Evolutionary conservation across 2,797 vertebrate species (phyloP).

Genomic region (Paguma larvata): DNA sequence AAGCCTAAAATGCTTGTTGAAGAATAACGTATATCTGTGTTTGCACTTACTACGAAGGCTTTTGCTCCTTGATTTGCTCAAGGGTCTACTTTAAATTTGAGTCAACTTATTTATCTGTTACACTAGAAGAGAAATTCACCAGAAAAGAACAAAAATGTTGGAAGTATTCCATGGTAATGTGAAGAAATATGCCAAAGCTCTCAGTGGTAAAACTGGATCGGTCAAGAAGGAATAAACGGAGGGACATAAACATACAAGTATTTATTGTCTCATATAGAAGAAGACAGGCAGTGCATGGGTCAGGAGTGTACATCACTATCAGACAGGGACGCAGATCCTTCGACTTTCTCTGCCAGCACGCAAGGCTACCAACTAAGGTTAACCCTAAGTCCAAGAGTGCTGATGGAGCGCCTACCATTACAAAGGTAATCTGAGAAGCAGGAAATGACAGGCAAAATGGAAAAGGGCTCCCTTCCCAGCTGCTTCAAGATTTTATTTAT

Average conservation of each 20-base stretch:
- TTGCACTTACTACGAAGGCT: neutral
- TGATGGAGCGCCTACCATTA: neutral
- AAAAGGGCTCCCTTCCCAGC: neutral
- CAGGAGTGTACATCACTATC: neutral
- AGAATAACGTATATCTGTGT: neutral
- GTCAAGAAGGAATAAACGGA: neutral
- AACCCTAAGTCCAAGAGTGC: neutral
- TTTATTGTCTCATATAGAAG: neutral
- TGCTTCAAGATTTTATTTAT: neutral
- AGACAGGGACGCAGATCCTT: neutral
- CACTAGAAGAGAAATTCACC: neutral
- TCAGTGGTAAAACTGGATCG: neutral
- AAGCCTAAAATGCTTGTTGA: neutral
- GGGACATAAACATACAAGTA: neutral
- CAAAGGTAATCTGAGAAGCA: neutral
- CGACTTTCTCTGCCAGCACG: neutral
- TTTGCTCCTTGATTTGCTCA: neutral
- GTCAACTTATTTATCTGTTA: neutral
- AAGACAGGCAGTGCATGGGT: neutral
- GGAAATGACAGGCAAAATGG: neutral
- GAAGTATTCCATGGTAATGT: neutral
- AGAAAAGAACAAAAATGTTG: slow-evolving; percentile 6
- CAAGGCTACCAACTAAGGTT: neutral
- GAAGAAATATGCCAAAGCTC: neutral
- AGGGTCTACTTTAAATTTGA: slow-evolving; percentile 17